A percentile compares a stretch with the other conserved stretches of the same genome.
These are phyloP conservation scores for Drosophila tanythrix DNA, from an alignment of 2,888 invertebrate genomes.

Conservation along the genomic window DNA sequence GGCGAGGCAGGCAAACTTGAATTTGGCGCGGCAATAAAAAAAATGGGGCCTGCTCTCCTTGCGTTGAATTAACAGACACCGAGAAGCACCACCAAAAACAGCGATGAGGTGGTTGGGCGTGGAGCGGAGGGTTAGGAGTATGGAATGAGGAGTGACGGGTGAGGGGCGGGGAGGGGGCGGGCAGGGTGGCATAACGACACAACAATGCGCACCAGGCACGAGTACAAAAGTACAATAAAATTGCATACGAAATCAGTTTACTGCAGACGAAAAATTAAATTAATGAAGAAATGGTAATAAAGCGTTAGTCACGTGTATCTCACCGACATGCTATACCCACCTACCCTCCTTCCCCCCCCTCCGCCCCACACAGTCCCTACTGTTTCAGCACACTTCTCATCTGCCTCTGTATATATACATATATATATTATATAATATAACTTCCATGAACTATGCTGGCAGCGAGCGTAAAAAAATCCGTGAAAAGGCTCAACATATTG, in stretches of 20 bases:
- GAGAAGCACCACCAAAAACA: slow-evolving; percentile 61
- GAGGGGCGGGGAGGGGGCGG: background rate
- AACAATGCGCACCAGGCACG: slow-evolving; percentile 80
- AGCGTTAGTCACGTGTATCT: slow-evolving; percentile 79
- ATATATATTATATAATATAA: background rate
- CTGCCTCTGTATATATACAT: background rate
- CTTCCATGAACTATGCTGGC: slow-evolving; percentile 41
- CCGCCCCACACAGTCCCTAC: background rate
- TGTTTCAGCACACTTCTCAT: background rate
- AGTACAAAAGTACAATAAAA: slow-evolving; percentile 81
- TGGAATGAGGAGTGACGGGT: background rate
- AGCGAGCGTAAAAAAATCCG: background rate
- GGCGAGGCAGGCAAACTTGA: slow-evolving; percentile 69
- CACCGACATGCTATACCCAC: slow-evolving; percentile 34
- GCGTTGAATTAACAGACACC: slow-evolving; percentile 70
- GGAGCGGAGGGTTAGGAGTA: slow-evolving; percentile 1
- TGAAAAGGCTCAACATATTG: background rate
- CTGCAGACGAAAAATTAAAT: slow-evolving; percentile 80
- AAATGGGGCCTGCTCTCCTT: slow-evolving; percentile 60
- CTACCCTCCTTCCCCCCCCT: background rate
- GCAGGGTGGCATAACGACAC: slow-evolving; percentile 65
- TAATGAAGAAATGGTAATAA: slow-evolving; percentile 80
- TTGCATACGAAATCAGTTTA: slow-evolving; percentile 81
- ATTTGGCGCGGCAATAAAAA: slow-evolving; percentile 79
- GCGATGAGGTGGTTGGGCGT: slow-evolving; percentile 11